Evolutionary conservation across 2,113 vertebrate species (phyloP), one percentile per base, ranked within the genome.

Genomic region (Thermophis baileyi): DNA sequence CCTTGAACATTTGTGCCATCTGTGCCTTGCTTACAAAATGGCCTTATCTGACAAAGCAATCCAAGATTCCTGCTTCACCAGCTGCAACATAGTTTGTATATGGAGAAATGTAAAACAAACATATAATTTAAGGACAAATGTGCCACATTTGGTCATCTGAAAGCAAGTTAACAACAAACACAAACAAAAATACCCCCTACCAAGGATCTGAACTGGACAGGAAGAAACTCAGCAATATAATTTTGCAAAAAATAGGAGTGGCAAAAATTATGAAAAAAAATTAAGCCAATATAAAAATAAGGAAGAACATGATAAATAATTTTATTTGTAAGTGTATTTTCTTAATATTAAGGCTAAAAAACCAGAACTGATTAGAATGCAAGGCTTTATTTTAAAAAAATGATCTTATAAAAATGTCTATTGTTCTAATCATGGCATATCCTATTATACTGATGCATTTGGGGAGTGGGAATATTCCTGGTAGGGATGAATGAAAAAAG

Each of bases 271-370:
- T 96, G 97, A 97, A 95, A 96, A 95, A 92, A 86, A 92, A 94
- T 95, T 97, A 96, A 96, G 95, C 95, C 47, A 54, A 94, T 20
- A 3, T 92, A 92, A 85, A 98, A 98, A 98, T 97, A 97, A 96
- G 97, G 97, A 98, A 96, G 92, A 95, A 95, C 93, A 94, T 96
- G 96, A 95, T 96, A 96, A 96, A 96, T 97, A 96, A 97, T 97
- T 96, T 96, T 96, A 96, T 96, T 96, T 88, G 16, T 92, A 92
- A 93, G 94, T 94, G 96, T 8, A 49, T 95, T 94, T 97, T 96
- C 96, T 95, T 94, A 46, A 94, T 97, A 96, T 97, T 96, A 97
- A 95, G 88, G 89, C 92, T 40, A 91, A 95, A 96, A 94, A 93
- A 22, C 91, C 1, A 88, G 93, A 91, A 88, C 93, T 92, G 95